Percentiles rank a stretch among this genome's conserved stretches.
These are phyloP conservation scores for Aplodontia rufa DNA, from an alignment of 2,113 vertebrate genomes.

Conservation along the genomic window DNA sequence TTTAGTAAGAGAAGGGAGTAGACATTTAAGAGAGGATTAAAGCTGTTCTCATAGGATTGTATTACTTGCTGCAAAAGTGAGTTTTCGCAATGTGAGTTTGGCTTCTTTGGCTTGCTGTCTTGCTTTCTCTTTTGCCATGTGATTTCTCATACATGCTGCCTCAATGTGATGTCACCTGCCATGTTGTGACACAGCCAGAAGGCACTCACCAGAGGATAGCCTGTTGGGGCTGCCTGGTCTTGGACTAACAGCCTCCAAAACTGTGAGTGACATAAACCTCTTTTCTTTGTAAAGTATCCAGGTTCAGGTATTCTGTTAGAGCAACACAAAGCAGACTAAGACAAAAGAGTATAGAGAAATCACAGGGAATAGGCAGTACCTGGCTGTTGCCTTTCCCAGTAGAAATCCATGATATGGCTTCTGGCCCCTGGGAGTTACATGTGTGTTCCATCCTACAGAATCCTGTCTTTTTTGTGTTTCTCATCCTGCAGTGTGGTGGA, in stretches of 20 bases:
- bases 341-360: background rate
- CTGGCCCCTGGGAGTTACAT: background rate
- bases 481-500: background rate
- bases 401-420: background rate
- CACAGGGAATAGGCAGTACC: background rate
- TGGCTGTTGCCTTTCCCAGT: background rate
- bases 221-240: background rate
- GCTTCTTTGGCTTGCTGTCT: background rate
- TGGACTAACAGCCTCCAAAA: background rate
- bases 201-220: background rate
- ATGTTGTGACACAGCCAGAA: background rate
- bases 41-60: background rate
- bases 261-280: background rate
- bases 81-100: background rate
- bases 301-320: background rate
- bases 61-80: background rate
- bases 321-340: background rate
- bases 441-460: background rate
- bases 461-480: background rate
- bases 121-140: background rate
- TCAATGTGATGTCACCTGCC: background rate
- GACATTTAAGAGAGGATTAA: background rate
- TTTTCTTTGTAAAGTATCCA: background rate
- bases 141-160: background rate
- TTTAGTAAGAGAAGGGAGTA: background rate